Evolutionary conservation across 2,113 vertebrate genomes (phyloP).

Genomic region (Stegastes partitus): DNA sequence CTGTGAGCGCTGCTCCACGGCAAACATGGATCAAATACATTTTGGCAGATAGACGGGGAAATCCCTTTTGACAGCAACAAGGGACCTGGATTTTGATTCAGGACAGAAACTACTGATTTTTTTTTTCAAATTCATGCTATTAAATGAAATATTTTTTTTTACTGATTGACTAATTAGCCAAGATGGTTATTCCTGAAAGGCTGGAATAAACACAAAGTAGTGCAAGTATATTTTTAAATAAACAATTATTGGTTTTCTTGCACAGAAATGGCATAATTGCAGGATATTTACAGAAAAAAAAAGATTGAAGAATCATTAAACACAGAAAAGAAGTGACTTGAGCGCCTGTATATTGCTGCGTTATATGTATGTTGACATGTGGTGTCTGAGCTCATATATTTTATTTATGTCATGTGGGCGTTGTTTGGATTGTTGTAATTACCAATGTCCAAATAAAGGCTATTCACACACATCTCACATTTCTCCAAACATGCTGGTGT

Average conservation of each 20-base stretch:
- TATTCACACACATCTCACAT: neutral
- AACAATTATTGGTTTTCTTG: too few species aligned
- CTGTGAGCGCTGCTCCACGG: conserved; percentile 17
- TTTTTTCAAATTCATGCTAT: neutral
- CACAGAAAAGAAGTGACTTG: too few species aligned
- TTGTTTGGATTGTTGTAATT: too few species aligned
- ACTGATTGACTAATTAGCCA: neutral
- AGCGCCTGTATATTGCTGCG: too few species aligned
- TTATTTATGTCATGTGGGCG: too few species aligned
- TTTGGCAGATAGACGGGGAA: neutral
- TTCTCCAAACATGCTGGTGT: neutral
- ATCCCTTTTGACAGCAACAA: conserved; percentile 1
- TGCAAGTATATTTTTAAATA: too few species aligned
- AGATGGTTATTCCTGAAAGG: neutral
- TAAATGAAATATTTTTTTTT: neutral
- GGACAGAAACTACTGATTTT: neutral
- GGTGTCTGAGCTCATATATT: too few species aligned
- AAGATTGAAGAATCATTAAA: too few species aligned
- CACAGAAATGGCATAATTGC: too few species aligned
- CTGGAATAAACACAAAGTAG: neutral
- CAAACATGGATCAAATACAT: conserved; percentile 28
- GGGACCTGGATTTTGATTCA: neutral
- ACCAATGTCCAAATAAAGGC: neutral
- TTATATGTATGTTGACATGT: too few species aligned
- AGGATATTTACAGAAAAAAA: too few species aligned